These are phyloP conservation scores for Diarsia rubi DNA, from an alignment of 2,888 invertebrate species.

Conservation along the genomic window DNA sequence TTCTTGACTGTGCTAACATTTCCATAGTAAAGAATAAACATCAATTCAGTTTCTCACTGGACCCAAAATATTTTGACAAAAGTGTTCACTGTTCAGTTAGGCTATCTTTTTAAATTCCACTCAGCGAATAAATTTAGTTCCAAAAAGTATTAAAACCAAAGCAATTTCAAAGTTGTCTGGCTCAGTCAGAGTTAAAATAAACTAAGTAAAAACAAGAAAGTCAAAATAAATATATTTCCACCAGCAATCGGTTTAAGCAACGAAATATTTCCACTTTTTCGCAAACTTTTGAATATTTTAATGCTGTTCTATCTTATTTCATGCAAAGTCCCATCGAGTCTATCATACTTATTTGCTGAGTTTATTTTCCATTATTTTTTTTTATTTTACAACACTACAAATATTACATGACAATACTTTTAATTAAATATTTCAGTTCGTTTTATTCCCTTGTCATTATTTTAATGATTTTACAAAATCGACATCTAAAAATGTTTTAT, in stretches of 20 bases:
- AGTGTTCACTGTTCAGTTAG: not conserved
- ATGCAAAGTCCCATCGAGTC: slow-evolving; percentile 75
- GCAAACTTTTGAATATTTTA: slow-evolving; percentile 36
- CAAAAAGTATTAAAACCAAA: not conserved
- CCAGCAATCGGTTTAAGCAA: slow-evolving; percentile 16
- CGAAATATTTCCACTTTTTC: slow-evolving; percentile 21
- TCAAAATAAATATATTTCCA: not conserved
- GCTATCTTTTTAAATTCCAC: not conserved
- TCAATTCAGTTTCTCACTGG: not conserved
- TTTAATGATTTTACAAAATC: slow-evolving; percentile 79
- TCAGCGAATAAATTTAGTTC: too few species aligned
- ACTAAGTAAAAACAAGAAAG: slow-evolving; percentile 15
- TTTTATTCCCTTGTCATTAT: slow-evolving; percentile 86
- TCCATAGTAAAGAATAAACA: too few species aligned
- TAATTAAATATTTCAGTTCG: slow-evolving; percentile 87
- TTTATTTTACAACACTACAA: slow-evolving; percentile 79
- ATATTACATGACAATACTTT: slow-evolving; percentile 77
- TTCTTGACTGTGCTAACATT: not conserved
- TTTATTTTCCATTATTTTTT: slow-evolving; percentile 65
- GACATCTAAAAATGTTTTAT: slow-evolving; percentile 74
- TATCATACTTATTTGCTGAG: slow-evolving; percentile 68
- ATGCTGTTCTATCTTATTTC: slow-evolving; percentile 63
- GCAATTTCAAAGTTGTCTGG: slow-evolving; percentile 24
- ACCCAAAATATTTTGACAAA: not conserved
- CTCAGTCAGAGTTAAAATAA: slow-evolving; percentile 39